Evolutionary conservation across 2,113 vertebrate genomes (phyloP), one percentile per base, ranked within the genome.

Genomic region (Alaudala cheleensis): DNA sequence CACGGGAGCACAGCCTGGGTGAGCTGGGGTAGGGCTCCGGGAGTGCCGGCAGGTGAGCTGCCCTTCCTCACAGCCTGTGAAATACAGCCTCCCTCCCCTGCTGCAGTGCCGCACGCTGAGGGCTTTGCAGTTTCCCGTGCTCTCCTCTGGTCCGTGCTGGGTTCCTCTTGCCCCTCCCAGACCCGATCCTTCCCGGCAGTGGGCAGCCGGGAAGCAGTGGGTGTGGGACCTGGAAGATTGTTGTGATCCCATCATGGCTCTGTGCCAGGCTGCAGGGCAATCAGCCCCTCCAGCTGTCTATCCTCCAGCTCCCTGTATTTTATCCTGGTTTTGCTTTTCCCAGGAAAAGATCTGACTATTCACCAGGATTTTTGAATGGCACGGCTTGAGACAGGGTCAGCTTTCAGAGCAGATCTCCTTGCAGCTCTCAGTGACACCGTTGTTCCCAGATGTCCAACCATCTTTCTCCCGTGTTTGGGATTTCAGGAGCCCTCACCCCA

Each of bases 91-190:
- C 19, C 24, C n/a, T 40, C 7, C 14, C 26, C 28, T 50, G 25
- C 45, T 20, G 8, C 69, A 10, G 1, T 2, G 14, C 17, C 71
- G 54, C 34, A 1, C 1, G 0, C 4, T 2, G 62, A 37, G 44
- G 11, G 3, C 9, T 61, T 4, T 9, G 37, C 9, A 5, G 1
- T 8, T 60, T 19, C 44, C n/a, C 11, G 2, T 26, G 37, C 16
- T 11, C n/a, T 25, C 7, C 60, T 56, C 50, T 42, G 4, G 1
- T 20, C 33, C 11, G 5, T 14, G 37, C 83, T 6, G 22, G 22
- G 40, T 1, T 84, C 34, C 53, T 24, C 74, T 5, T 9, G 20
- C 15, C 71, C 11, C 39, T 71, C n/a, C 25, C 78, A 34, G n/a
- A 9, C 12, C 47, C 24, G 21, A 25, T 28, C 64, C 64, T 40